Base-by-base conservation (phyloP, 2,113 vertebrate genomes). In the Salvelinus fontinalis region DNA sequence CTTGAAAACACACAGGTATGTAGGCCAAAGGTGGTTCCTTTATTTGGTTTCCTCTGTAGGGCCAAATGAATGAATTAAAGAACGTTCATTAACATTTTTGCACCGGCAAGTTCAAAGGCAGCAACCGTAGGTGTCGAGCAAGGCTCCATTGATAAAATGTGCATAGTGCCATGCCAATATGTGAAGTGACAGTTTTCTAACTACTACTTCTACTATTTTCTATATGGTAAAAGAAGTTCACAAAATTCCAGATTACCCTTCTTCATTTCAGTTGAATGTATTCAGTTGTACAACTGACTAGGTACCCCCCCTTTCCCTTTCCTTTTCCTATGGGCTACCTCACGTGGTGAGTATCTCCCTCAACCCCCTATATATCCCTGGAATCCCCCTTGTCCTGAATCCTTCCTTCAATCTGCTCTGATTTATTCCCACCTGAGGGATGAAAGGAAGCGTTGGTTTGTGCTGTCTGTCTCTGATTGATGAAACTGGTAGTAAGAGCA, bases 401-500 rank as follows among this genome's bases (percentile, higher is more conserved):
- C n/a, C 1, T 64, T 18, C 51, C 51, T 54, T 18, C 51, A 16
- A 16, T 54, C 51, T 18, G 12, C 51, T 65, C 57, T 83, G 79
- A 84, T 85, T 87, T 79, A 84, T 78, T 80, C 71, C 75, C 75
- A 64, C 59, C 67, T 66, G 39, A 79, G 74, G 67, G 70, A 81
- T 76, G 65, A 84, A 81, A 87, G 71, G 75, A 81, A 80, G 75
- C 49, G 44, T 13, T 5, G 60, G 67, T 72, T 79, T 79, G 67
- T 64, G 14, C 74, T 76, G 71, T 81, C 39, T 24, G 76, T 67
- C 31, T 79, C 54, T 81, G 78, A 85, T 68, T 85, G 76, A 85
- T 78, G 70, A 73, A 51, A 14, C 11, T 66, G 27, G 11, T 27
- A 14, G 5, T 44, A 54, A 54, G 39, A 44, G 39, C 39, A 44